Conservation (phyloP, 2,113 vertebrate genomes). For the Centrocercus urophasianus region DNA sequence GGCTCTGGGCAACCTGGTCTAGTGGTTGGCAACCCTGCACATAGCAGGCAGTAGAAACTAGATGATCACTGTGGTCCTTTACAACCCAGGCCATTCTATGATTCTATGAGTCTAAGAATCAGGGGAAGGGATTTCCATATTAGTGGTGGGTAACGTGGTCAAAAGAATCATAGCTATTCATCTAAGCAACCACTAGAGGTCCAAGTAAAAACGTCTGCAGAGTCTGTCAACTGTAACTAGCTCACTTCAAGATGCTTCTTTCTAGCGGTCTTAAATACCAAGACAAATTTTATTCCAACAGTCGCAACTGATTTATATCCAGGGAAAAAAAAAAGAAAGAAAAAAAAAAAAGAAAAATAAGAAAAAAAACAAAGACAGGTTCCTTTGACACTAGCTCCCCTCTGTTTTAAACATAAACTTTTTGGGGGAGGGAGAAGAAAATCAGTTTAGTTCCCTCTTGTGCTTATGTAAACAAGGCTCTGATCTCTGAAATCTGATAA, state of each 20-base stretch:
- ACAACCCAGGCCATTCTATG: too few relatives aligned
- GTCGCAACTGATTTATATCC: background rate
- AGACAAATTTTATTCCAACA: background rate
- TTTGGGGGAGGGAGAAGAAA: background rate
- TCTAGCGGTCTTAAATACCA: background rate
- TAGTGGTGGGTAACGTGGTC: rapidly evolving
- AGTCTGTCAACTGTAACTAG: background rate
- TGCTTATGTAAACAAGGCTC: background rate
- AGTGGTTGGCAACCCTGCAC: too few relatives aligned
- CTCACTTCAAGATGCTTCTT: rapidly evolving
- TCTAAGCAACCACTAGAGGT: background rate
- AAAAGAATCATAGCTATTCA: background rate
- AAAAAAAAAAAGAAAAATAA: background rate
- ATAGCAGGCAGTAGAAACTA: too few relatives aligned
- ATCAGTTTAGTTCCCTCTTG: background rate
- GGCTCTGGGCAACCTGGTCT: too few relatives aligned
- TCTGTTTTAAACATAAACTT: background rate
- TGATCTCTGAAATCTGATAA: background rate
- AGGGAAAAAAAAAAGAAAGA: background rate
- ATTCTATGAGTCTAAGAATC: rapidly evolving
- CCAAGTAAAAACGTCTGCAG: background rate
- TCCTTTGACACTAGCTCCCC: background rate
- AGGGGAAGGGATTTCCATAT: background rate
- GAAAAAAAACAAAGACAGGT: background rate
- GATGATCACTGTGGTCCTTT: too few relatives aligned